These are phyloP conservation scores for Buathra laborator DNA, from an alignment of 2,888 invertebrate genomes.

Conservation along the genomic window DNA sequence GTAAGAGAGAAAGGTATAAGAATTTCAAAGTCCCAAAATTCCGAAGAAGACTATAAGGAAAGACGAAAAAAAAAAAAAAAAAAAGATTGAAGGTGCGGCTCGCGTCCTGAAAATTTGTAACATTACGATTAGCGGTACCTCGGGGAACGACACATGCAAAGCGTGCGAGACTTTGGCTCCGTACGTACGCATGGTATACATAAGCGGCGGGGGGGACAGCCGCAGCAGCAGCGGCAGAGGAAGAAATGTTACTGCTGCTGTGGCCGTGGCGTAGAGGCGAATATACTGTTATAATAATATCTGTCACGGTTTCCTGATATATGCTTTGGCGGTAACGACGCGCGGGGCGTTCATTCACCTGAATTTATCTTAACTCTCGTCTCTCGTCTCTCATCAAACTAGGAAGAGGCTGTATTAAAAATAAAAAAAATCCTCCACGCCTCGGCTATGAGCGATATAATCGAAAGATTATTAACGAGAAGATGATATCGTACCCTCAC, in stretches of 20 bases:
- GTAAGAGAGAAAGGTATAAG: background rate
- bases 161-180: slow-evolving; percentile 37
- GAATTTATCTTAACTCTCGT: slow-evolving; percentile 23
- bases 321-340: slow-evolving; percentile 38
- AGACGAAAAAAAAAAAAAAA: slow-evolving; percentile 30
- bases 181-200: background rate
- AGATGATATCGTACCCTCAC: background rate
- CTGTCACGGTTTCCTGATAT: slow-evolving; percentile 68
- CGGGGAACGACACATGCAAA: slow-evolving; percentile 69
- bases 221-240: slow-evolving; percentile 8
- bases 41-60: background rate
- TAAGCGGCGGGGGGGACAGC: background rate
- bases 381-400: background rate
- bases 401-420: background rate
- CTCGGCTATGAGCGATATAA: background rate
- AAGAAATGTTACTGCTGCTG: slow-evolving; percentile 21
- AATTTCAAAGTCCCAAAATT: background rate
- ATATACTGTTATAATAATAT: slow-evolving; percentile 70
- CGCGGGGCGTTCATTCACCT: slow-evolving; percentile 58
- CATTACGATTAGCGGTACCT: slow-evolving; percentile 72
- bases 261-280: slow-evolving; percentile 29
- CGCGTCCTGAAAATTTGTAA: slow-evolving; percentile 69
- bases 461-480: slow-evolving; percentile 10
- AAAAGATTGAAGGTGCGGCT: slow-evolving; percentile 14
- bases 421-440: background rate